Evolutionary conservation across 1,140 invertebrate genomes (phyloP).

Genomic region (Drosophila repleta): DNA sequence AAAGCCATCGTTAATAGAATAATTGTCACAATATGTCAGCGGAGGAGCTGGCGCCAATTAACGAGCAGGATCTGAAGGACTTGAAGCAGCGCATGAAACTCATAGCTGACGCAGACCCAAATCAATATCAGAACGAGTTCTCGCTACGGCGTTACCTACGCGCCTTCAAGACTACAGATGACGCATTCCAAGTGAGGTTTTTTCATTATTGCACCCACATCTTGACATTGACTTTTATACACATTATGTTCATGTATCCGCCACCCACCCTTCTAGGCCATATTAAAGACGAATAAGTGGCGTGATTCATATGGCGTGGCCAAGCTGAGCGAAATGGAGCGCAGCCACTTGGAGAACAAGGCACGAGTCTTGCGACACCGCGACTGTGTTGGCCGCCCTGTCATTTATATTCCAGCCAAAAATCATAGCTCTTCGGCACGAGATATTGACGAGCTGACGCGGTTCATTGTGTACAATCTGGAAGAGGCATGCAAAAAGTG

Average conservation of each 20-base stretch:
- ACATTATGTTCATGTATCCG: slow-evolving; percentile 4
- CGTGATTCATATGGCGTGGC: slow-evolving; percentile 88
- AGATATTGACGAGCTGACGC: slow-evolving; percentile 89
- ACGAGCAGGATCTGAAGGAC: slow-evolving; percentile 87
- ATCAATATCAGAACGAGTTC: slow-evolving; percentile 89
- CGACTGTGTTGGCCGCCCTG: slow-evolving; percentile 88
- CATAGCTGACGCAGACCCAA: slow-evolving; percentile 88
- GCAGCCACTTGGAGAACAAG: slow-evolving; percentile 87
- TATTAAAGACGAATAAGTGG: slow-evolving; percentile 92
- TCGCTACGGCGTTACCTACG: slow-evolving; percentile 88
- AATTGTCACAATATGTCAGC: slow-evolving; percentile 71
- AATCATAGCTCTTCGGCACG: slow-evolving; percentile 89
- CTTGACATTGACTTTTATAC: slow-evolving; percentile 30
- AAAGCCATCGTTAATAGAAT: slow-evolving; percentile 1
- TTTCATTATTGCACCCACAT: slow-evolving; percentile 20
- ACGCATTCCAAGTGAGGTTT: slow-evolving; percentile 87
- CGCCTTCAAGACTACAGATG: slow-evolving; percentile 89
- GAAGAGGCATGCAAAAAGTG: slow-evolving; percentile 90
- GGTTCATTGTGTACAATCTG: slow-evolving; percentile 90
- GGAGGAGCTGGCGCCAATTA: slow-evolving; percentile 85
- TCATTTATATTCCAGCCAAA: slow-evolving; percentile 90
- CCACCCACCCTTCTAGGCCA: slow-evolving; percentile 84
- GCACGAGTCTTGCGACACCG: slow-evolving; percentile 88
- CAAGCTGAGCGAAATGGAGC: slow-evolving; percentile 85
- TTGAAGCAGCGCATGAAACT: slow-evolving; percentile 89